Base-by-base conservation (phyloP, 2,888 invertebrate genomes). In the Embidobia sp. region DNA sequence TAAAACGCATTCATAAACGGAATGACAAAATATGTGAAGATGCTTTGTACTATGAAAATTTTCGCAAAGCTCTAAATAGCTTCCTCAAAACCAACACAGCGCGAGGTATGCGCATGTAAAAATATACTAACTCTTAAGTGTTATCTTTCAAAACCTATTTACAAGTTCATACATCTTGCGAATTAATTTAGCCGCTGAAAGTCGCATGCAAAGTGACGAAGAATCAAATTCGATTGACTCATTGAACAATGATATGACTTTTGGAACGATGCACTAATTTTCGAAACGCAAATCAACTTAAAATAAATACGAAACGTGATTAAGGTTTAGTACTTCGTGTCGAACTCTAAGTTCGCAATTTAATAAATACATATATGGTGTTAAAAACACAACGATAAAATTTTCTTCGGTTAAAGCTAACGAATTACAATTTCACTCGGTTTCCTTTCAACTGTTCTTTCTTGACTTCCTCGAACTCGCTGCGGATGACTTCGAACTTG, bases 111-210 rank as follows among this genome's bases (percentile, higher is more conserved):
- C 42, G 40, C 51, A 48, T 51, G 51, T 44, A 51, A 51, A 64
- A 64, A 64, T 51, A 64, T 51, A 63, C 19, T 27, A 27, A 46
- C 4, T 37, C 3, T 48, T 15, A 33, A 35, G n/a, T 31, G 31
- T 18, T 59, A 6, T 31, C 4, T 19, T 19, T 11, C 8, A n/a
- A 42, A 31, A 1, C 26, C 33, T 48, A 49, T 49, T 37, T 63
- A 44, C 57, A 57, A 44, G 19, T 57, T 31, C 31, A 44, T 57
- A 57, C 57, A 57, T 57, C 10, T 2, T 42, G n/a, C n/a, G n/a
- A 22, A 22, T 4, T 4, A 18, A 42, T 6, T 4, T 42, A 18
- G 2, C 4, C 5, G 13, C 13, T 35, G 11, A 35, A 13, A 35
- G 11, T 35, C 3, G 22, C 6, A 22, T 22, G 6, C 22, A 22